Conservation (phyloP, 2,113 vertebrate genomes). For the Haemorhous mexicanus region DNA sequence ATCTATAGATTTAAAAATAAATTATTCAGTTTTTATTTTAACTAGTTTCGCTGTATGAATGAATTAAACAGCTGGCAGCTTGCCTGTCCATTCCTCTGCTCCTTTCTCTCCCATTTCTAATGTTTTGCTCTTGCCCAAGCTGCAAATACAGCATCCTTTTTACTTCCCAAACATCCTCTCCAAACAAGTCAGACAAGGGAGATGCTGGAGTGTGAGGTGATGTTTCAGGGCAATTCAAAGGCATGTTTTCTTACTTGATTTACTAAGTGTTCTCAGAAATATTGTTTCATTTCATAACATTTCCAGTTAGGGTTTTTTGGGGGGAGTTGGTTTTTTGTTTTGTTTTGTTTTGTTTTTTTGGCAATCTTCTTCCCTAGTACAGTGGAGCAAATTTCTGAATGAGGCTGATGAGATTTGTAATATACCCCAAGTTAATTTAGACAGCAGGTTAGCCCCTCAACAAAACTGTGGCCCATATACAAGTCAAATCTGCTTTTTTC, state of each 20-base stretch:
- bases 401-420: slow-evolving; percentile 77
- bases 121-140: background rate
- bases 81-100: slow-evolving; percentile 31
- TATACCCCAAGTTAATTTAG: slow-evolving; percentile 82
- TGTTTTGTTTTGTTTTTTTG: background rate
- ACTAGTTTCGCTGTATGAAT: slow-evolving; percentile 29
- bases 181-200: background rate
- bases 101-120: background rate
- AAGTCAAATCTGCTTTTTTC: slow-evolving; percentile 96
- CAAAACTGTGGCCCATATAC: slow-evolving; percentile 86
- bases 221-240: background rate
- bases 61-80: slow-evolving; percentile 51
- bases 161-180: background rate
- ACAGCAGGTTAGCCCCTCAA: slow-evolving; percentile 70
- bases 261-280: background rate
- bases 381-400: slow-evolving; percentile 58
- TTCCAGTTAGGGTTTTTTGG: background rate
- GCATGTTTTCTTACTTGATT: background rate
- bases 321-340: background rate
- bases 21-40: slow-evolving; percentile 58
- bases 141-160: background rate
- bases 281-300: slow-evolving; percentile 20
- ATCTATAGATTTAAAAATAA: slow-evolving; percentile 57
- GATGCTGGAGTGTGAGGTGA: background rate
- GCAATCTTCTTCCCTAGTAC: background rate